A percentile compares a stretch with the other conserved stretches of the same genome.
These are phyloP conservation scores for Quadroppia sp. DNA, from an alignment of 2,888 invertebrate species.

Conservation along the genomic window DNA sequence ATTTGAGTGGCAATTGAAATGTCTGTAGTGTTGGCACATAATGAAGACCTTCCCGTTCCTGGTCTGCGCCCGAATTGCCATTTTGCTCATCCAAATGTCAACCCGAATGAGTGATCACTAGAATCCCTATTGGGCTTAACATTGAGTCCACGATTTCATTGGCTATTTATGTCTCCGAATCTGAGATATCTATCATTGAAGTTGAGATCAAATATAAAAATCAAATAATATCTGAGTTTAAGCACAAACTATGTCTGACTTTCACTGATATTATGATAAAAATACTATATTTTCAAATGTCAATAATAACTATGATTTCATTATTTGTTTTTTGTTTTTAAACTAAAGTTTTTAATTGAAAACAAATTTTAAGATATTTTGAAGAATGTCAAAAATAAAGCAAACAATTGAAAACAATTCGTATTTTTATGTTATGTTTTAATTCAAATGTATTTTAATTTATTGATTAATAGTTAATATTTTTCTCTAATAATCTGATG, in stretches of 20 bases:
- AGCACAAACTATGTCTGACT: background rate
- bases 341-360: too few relatives aligned
- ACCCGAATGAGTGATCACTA: slow-evolving; percentile 34
- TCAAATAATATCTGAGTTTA: background rate
- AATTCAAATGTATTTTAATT: slow-evolving; percentile 21
- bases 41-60: slow-evolving; percentile 37
- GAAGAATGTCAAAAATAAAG: background rate
- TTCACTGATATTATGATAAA: background rate
- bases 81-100: slow-evolving; percentile 39
- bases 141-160: slow-evolving; percentile 32
- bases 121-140: slow-evolving; percentile 39
- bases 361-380: background rate
- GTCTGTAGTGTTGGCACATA: slow-evolving; percentile 31
- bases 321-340: background rate
- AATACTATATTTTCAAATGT: background rate
- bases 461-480: slow-evolving; percentile 24
- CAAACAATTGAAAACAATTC: background rate
- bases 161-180: slow-evolving; percentile 25
- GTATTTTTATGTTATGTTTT: too few relatives aligned
- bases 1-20: slow-evolving; percentile 30
- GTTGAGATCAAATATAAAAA: background rate
- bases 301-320: background rate
- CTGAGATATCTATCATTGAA: slow-evolving; percentile 27
- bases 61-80: slow-evolving; percentile 14
- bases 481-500: background rate